Evolutionary conservation across 2,113 vertebrate genomes (phyloP).

Genomic region (Sebastes schlegelii): DNA sequence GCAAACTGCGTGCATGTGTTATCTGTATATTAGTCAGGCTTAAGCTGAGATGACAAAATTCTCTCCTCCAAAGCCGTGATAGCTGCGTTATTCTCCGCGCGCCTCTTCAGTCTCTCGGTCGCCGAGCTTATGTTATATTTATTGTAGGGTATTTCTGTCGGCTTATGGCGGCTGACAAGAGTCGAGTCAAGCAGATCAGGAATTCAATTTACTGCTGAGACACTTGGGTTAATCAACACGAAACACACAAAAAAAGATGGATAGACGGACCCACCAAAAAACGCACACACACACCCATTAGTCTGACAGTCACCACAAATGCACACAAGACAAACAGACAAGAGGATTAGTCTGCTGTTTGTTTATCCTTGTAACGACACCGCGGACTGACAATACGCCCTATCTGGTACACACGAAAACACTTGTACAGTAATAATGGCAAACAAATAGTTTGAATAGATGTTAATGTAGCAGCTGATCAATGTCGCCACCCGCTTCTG

Average conservation of each 20-base stretch:
- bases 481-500: neutral
- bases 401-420: conserved; percentile 16
- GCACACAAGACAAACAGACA: conserved; percentile 51
- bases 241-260: neutral
- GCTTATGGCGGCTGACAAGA: conserved; percentile 61
- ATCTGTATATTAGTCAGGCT: conserved; percentile 69
- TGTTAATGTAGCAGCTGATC: conserved; percentile 15
- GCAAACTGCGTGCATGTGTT: conserved; percentile 44
- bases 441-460: conserved; percentile 36
- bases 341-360: conserved; percentile 60
- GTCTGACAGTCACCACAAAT: conserved; percentile 4
- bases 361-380: conserved; percentile 54
- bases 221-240: conserved; percentile 55
- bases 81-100: conserved; percentile 42
- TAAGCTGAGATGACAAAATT: conserved; percentile 65
- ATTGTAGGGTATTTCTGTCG: conserved; percentile 50
- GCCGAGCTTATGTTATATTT: conserved; percentile 59
- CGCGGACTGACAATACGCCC: conserved; percentile 17
- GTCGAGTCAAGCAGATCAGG: conserved; percentile 60
- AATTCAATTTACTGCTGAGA: conserved; percentile 67
- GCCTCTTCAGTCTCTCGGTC: conserved; percentile 42
- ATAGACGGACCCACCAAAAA: neutral
- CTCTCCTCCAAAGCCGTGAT: conserved; percentile 52
- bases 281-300: neutral
- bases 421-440: conserved; percentile 19